Evolutionary conservation across 2,888 invertebrate species (phyloP).

Genomic region (Cryptops parisi): DNA sequence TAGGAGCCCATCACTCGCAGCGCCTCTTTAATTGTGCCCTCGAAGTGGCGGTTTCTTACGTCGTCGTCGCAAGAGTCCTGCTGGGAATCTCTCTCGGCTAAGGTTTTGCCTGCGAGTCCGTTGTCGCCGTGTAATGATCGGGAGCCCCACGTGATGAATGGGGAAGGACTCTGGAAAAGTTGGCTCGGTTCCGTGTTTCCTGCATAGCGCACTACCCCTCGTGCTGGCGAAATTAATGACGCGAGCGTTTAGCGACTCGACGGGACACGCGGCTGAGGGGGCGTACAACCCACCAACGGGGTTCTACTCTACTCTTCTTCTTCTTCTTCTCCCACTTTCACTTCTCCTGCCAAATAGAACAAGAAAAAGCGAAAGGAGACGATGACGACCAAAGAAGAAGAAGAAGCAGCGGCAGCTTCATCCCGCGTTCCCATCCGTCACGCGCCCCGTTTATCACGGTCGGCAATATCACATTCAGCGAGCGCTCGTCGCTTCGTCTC

Average conservation of each 20-base stretch:
- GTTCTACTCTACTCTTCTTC: no score
- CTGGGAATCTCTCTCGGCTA: neutral
- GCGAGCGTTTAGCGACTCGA: slow-evolving; percentile 15
- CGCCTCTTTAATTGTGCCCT: neutral
- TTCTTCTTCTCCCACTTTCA: no score
- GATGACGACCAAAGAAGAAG: no score
- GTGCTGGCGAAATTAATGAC: slow-evolving; percentile 14
- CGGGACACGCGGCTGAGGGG: slow-evolving; percentile 5
- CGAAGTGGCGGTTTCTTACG: neutral
- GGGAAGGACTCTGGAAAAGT: slow-evolving; percentile 9
- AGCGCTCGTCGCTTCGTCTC: neutral
- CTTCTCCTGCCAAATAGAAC: no score
- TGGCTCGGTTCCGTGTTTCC: slow-evolving; percentile 13
- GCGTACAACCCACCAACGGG: no score
- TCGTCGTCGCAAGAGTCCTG: neutral
- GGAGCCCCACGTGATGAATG: slow-evolving; percentile 13
- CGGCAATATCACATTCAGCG: neutral
- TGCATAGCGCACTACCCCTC: slow-evolving; percentile 7
- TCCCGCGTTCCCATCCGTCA: neutral
- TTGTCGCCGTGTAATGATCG: neutral
- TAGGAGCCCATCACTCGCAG: neutral
- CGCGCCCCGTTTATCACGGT: neutral
- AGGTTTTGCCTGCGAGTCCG: neutral
- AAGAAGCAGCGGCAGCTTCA: neutral
- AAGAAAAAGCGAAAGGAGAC: no score